These are phyloP conservation scores for Venustaconcha ellipsiformis DNA, from an alignment of 1,140 invertebrate genomes.

Conservation along the genomic window DNA sequence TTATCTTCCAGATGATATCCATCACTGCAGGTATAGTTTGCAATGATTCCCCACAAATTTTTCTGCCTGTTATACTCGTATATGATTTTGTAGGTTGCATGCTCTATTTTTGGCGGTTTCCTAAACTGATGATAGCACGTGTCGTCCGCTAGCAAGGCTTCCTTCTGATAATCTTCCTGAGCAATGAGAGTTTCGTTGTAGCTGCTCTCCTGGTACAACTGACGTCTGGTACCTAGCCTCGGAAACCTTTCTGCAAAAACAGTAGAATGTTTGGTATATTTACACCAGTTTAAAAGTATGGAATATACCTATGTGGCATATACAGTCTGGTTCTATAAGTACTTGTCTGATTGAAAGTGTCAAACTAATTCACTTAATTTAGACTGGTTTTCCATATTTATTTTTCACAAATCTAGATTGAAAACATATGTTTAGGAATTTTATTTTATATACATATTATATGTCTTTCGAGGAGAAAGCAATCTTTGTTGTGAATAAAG, in stretches of 20 bases:
- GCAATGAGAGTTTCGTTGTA: neutral
- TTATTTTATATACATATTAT: too few relatives aligned
- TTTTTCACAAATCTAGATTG: too few relatives aligned
- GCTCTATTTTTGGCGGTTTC: slow-evolving; percentile 5
- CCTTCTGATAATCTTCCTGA: neutral
- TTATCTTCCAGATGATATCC: slow-evolving; percentile 5
- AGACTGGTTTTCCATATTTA: too few relatives aligned
- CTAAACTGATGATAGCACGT: slow-evolving; percentile 15
- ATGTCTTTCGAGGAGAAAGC: too few relatives aligned
- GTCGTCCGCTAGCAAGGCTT: slow-evolving; percentile 7
- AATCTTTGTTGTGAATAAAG: too few relatives aligned
- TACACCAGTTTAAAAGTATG: too few relatives aligned
- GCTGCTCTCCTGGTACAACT: neutral
- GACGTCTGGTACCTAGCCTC: neutral
- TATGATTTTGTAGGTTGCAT: neutral
- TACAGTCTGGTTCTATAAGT: too few relatives aligned
- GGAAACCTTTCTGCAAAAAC: slow-evolving; percentile 1
- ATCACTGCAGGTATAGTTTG: slow-evolving; percentile 11
- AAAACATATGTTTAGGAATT: too few relatives aligned
- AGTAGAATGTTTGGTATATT: neutral
- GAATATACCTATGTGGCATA: too few relatives aligned
- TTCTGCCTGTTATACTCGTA: slow-evolving; percentile 10
- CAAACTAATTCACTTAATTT: too few relatives aligned
- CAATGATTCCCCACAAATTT: slow-evolving; percentile 6
- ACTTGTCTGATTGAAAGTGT: too few relatives aligned